Percentiles rank a stretch among this genome's conserved stretches.
phyloP scores from a whole-genome alignment of 2,797 vertebrate genomes.

The Sebastes kiyomatsui region DNA sequence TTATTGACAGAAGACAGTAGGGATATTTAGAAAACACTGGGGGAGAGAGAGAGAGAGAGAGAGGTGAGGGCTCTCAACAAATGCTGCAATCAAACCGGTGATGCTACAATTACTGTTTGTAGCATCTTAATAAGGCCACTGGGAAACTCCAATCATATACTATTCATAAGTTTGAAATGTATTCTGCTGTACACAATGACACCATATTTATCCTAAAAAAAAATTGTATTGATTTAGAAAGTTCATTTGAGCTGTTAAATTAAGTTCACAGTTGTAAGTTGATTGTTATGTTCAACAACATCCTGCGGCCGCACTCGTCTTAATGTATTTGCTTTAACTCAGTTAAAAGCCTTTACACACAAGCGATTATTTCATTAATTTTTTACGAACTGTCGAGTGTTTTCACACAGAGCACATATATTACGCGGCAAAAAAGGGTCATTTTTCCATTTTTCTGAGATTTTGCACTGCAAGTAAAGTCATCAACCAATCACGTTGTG shows the following conservation, averaged over 20 bases:
- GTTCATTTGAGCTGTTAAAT: background rate
- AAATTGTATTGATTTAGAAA: background rate
- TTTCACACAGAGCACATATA: too few relatives aligned
- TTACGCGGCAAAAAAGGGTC: rapidly evolving
- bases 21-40: background rate
- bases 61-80: background rate
- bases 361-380: too few relatives aligned
- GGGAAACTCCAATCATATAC: background rate
- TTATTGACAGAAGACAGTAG: background rate
- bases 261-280: background rate
- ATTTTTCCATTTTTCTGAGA: too few relatives aligned
- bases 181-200: background rate
- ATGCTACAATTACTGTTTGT: background rate
- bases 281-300: background rate
- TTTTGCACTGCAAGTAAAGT: too few relatives aligned
- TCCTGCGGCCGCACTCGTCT: background rate
- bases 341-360: too few relatives aligned
- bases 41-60: background rate
- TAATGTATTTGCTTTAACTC: background rate
- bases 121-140: background rate
- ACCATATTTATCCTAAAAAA: background rate
- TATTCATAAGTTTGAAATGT: background rate
- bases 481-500: too few relatives aligned
- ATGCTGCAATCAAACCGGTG: conserved; percentile 1
- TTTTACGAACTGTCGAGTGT: too few relatives aligned